Evolutionary conservation across 2,113 vertebrate genomes (phyloP).

Genomic region (Danionella cerebrum): DNA sequence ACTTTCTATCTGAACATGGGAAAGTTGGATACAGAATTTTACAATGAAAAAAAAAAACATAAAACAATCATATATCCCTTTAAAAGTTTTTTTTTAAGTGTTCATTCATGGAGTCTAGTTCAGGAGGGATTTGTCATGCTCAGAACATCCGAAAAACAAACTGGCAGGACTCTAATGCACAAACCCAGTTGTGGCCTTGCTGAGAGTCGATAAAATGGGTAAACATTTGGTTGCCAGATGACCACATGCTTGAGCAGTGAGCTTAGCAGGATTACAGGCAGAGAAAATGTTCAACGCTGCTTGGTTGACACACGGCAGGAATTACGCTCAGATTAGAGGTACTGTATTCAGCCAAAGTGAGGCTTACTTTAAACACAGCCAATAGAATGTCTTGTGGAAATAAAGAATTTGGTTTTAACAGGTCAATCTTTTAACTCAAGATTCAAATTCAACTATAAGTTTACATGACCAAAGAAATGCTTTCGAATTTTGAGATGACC

Average conservation of each 20-base stretch:
- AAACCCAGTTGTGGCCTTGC: constrained; percentile 43
- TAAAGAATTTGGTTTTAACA: constrained; percentile 36
- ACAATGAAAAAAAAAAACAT: too few relatives aligned
- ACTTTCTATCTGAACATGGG: background rate
- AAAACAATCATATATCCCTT: too few relatives aligned
- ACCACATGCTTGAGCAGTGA: constrained; percentile 43
- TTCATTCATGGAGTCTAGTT: constrained; percentile 25
- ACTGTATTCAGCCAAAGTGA: constrained; percentile 51
- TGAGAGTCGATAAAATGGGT: constrained; percentile 52
- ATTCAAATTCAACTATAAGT: constrained; percentile 54
- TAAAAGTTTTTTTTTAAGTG: too few relatives aligned
- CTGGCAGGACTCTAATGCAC: constrained; percentile 21
- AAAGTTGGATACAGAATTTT: background rate
- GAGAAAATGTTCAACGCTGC: constrained; percentile 40
- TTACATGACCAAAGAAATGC: constrained; percentile 1
- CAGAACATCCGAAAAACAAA: constrained; percentile 3
- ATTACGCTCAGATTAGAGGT: constrained; percentile 64
- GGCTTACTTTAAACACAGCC: constrained; percentile 39
- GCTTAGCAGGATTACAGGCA: constrained; percentile 55
- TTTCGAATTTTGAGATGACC: background rate
- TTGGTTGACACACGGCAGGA: constrained; percentile 55
- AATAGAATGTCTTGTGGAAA: background rate
- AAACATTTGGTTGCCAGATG: constrained; percentile 43
- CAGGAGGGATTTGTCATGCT: constrained; percentile 40
- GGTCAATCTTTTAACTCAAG: constrained; percentile 57